Evolutionary conservation across 2,113 vertebrate species (phyloP).

Genomic region (Nycticebus coucang): DNA sequence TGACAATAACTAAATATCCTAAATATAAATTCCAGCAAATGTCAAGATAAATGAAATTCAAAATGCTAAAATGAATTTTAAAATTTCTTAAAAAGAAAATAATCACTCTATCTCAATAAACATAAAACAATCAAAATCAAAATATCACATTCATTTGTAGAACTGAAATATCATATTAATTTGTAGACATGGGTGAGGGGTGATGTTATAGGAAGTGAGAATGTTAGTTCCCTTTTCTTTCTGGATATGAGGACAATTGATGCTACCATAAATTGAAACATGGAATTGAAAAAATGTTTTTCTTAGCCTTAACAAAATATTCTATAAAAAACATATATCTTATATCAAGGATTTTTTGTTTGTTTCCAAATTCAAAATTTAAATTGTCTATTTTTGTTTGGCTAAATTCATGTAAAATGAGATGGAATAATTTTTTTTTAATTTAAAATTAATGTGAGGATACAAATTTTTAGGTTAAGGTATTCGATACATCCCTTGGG

Average conservation of each 20-base stretch:
- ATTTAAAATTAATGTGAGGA: too few species aligned
- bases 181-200: background rate
- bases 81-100: background rate
- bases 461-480: too few species aligned
- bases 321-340: background rate
- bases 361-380: background rate
- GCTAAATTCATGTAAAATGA: background rate
- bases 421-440: background rate
- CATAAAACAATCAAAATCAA: slow-evolving; percentile 9
- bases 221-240: background rate
- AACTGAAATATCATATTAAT: background rate
- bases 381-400: background rate
- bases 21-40: background rate
- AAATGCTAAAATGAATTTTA: background rate
- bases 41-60: background rate
- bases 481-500: too few species aligned
- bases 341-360: background rate
- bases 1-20: background rate
- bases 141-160: background rate
- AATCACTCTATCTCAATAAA: background rate
- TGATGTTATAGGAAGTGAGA: background rate
- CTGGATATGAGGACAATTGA: background rate
- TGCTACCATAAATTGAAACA: background rate
- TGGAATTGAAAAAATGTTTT: slow-evolving; percentile 11
- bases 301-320: background rate